Evolutionary conservation across 2,888 invertebrate genomes (phyloP).

Genomic region (Onchidella celtica): DNA sequence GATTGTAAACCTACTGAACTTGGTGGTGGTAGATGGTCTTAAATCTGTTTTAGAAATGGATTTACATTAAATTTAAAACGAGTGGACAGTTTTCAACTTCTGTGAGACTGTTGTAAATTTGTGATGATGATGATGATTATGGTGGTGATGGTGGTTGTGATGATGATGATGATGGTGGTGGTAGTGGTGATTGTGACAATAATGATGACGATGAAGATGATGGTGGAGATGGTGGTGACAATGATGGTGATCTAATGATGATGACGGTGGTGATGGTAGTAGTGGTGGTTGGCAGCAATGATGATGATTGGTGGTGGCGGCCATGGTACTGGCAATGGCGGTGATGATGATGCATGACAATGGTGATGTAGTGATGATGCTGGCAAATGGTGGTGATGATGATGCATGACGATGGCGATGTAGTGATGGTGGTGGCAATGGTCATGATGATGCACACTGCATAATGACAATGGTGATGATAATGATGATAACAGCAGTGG

Average conservation of each 20-base stretch:
- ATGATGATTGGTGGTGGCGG: neutral
- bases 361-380: conserved; percentile 5
- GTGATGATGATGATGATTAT: too few species aligned
- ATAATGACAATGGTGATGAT: neutral
- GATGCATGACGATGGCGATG: neutral
- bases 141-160: too few species aligned
- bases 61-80: too few species aligned
- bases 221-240: neutral
- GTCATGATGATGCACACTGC: neutral
- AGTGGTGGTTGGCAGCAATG: neutral
- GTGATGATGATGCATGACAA: neutral
- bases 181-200: too few species aligned
- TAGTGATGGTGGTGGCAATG: neutral
- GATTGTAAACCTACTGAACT: too few species aligned
- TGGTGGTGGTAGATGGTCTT: too few species aligned
- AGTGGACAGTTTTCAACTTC: too few species aligned
- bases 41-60: too few species aligned
- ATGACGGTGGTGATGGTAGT: neutral
- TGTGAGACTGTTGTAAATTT: too few species aligned
- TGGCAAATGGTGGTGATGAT: conserved; percentile 6
- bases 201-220: neutral
- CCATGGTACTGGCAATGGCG: conserved; percentile 6
- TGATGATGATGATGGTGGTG: too few species aligned
- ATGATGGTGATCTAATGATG: neutral
- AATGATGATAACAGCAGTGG: neutral